Percentiles rank a stretch among this genome's conserved stretches.
Evolutionary conservation across 1,140 invertebrate species (phyloP).

Genomic region (Ceratosolen solmsi): DNA sequence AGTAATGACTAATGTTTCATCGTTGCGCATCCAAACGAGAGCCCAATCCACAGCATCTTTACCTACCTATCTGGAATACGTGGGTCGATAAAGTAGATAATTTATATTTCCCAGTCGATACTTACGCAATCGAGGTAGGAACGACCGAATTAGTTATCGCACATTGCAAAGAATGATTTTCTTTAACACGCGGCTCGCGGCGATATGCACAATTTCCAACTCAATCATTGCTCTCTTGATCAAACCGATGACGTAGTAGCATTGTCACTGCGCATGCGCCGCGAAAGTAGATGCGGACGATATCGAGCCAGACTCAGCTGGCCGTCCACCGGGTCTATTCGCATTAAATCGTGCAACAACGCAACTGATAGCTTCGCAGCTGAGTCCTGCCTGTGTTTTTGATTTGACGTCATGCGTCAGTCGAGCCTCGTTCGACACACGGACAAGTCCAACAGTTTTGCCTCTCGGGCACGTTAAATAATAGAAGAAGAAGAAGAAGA

Average conservation of each 20-base stretch:
- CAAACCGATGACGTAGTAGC: neutral
- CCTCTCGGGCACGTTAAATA: neutral
- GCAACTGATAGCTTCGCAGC: neutral
- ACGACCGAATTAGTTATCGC: neutral
- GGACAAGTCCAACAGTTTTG: slow-evolving; percentile 27
- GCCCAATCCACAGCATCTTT: neutral
- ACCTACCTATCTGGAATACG: neutral
- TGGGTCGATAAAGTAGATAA: neutral
- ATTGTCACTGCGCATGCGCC: slow-evolving; percentile 65
- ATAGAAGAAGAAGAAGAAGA: too few relatives aligned
- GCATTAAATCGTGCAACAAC: slow-evolving; percentile 1
- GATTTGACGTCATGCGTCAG: slow-evolving; percentile 49
- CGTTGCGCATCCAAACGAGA: too few relatives aligned
- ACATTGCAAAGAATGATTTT: neutral
- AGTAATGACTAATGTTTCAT: too few relatives aligned
- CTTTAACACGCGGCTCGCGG: neutral
- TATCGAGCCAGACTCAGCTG: slow-evolving; percentile 70
- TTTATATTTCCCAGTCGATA: neutral
- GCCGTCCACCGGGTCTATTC: slow-evolving; percentile 15
- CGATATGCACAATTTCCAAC: too few relatives aligned
- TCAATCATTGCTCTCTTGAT: neutral
- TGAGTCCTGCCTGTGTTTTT: slow-evolving; percentile 43
- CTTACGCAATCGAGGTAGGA: neutral
- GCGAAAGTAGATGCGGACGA: slow-evolving; percentile 59
- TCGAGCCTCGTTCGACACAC: slow-evolving; percentile 36